Evolutionary conservation across 2,797 vertebrate genomes (phyloP).

Genomic region (Anguilla megastoma): DNA sequence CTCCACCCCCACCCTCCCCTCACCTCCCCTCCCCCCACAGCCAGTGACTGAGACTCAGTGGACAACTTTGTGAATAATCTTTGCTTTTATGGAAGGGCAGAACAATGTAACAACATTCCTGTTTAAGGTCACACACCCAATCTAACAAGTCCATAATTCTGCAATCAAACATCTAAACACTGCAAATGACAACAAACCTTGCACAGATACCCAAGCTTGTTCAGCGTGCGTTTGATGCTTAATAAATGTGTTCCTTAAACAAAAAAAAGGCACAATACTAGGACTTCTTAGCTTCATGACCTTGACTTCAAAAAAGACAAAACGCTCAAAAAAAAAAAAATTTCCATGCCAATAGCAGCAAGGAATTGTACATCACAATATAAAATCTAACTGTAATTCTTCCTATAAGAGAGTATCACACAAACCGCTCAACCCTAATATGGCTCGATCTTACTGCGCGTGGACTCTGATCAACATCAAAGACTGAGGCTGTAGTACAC

Average conservation of each 20-base stretch:
- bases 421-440: not conserved
- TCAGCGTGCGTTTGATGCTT: not conserved
- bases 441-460: not conserved
- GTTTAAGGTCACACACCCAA: constrained; percentile 21
- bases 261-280: constrained; percentile 52
- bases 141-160: constrained; percentile 49
- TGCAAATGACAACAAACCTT: constrained; percentile 26
- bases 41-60: not conserved
- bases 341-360: not conserved
- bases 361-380: not conserved
- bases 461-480: not conserved
- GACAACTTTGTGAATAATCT: not conserved
- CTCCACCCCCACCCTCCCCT: too few relatives aligned
- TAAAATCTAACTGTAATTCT: not conserved
- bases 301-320: not conserved
- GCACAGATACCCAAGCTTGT: constrained; percentile 38
- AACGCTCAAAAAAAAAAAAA: not conserved
- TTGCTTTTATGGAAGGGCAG: constrained; percentile 21
- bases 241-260: constrained; percentile 6
- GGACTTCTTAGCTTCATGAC: constrained; percentile 4
- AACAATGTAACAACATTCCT: constrained; percentile 33
- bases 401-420: not conserved
- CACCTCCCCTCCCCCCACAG: not conserved
- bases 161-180: constrained; percentile 41
- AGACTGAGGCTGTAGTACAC: not conserved